Percentiles rank a stretch among this genome's conserved stretches.
phyloP scores from a whole-genome alignment of 1,140 invertebrate species.

The Aphidius ervi region DNA sequence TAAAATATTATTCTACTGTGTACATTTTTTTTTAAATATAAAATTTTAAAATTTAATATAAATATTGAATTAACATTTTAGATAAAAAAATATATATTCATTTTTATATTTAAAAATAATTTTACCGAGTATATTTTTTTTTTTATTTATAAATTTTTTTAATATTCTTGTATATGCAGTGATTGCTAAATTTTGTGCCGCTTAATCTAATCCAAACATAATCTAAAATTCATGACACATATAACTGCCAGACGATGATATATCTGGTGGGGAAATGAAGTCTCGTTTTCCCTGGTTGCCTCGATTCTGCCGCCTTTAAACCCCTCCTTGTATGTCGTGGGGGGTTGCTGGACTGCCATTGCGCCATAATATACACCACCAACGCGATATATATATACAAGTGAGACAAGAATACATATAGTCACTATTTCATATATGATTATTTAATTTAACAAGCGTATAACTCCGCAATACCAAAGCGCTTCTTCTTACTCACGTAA shows the following conservation, averaged over 20 bases:
- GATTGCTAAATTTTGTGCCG: slow-evolving; percentile 20
- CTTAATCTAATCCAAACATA: slow-evolving; percentile 51
- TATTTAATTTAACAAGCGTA: slow-evolving; percentile 21
- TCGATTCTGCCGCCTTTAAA: slow-evolving; percentile 3
- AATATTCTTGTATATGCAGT: no score
- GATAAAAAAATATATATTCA: no score
- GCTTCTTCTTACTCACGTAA: slow-evolving; percentile 4
- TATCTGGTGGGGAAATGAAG: slow-evolving; percentile 43
- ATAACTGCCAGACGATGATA: slow-evolving; percentile 53
- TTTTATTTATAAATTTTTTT: no score
- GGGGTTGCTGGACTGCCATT: no score
- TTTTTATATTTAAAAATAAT: no score
- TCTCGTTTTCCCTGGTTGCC: slow-evolving; percentile 20
- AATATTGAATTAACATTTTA: no score
- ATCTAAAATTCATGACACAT: slow-evolving; percentile 53
- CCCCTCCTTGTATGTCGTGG: background rate
- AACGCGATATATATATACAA: background rate
- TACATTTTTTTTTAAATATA: no score
- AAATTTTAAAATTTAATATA: no score
- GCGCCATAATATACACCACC: no score
- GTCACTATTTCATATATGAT: slow-evolving; percentile 13
- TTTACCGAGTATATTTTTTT: no score
- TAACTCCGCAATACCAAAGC: background rate
- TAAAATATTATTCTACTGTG: no score
- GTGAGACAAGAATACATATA: slow-evolving; percentile 1